Conservation (phyloP, 2,888 invertebrate species). For the Cyrtodaria siliqua region DNA sequence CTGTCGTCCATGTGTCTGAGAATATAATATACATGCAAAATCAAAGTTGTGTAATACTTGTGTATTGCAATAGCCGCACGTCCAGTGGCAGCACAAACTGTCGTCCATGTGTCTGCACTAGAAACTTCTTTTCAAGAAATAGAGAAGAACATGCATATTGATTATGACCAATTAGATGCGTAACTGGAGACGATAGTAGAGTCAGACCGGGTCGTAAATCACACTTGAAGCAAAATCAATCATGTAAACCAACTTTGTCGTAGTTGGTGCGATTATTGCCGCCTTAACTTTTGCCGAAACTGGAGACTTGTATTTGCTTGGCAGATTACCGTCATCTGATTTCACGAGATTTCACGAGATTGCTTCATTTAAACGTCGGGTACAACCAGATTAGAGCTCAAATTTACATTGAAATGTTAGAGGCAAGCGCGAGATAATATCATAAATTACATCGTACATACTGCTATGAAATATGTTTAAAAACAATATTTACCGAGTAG, state of each 20-base stretch:
- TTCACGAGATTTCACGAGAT: not conserved
- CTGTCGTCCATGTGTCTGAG: no score
- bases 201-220: constrained; percentile 58
- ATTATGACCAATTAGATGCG: constrained; percentile 59
- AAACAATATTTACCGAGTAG: no score
- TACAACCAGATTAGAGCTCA: no score
- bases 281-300: constrained; percentile 37
- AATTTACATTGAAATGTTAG: no score
- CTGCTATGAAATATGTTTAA: no score
- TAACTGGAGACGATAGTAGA: constrained; percentile 47
- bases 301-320: constrained; percentile 37
- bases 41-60: no score
- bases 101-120: not conserved
- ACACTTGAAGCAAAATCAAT: constrained; percentile 65
- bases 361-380: constrained; percentile 5
- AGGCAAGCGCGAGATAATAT: no score
- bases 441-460: no score
- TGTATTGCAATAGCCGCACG: no score
- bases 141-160: constrained; percentile 30
- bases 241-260: constrained; percentile 50
- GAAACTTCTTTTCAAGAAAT: not conserved
- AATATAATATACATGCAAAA: no score
- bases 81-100: no score
- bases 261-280: constrained; percentile 47
- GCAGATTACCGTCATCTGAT: constrained; percentile 23